Percentiles rank a stretch among this genome's conserved stretches.
These are phyloP conservation scores for Eledone cirrhosa DNA, from an alignment of 2,888 invertebrate genomes.

Conservation along the genomic window DNA sequence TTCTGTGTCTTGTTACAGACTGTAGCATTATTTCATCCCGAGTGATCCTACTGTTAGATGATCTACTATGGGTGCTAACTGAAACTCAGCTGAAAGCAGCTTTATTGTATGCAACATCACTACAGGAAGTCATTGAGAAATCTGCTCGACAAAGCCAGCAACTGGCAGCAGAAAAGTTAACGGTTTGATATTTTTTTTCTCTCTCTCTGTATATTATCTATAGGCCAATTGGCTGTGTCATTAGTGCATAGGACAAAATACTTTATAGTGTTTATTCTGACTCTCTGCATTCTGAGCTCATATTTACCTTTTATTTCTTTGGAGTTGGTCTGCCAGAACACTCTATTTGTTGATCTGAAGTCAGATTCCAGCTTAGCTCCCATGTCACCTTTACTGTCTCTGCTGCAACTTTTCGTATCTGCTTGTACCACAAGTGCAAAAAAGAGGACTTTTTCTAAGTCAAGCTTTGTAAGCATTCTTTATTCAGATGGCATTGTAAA, in stretches of 20 bases:
- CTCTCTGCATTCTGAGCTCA: too few relatives aligned
- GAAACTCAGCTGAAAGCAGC: constrained; percentile 95
- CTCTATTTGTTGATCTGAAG: too few relatives aligned
- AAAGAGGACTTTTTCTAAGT: background rate
- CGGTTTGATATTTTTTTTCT: constrained; percentile 45
- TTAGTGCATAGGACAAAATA: too few relatives aligned
- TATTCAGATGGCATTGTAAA: background rate
- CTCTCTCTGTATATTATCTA: background rate
- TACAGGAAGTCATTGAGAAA: constrained; percentile 62
- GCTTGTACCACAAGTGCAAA: background rate
- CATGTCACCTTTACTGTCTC: too few relatives aligned
- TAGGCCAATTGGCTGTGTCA: background rate
- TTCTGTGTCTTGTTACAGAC: constrained; percentile 73
- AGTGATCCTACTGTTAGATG: constrained; percentile 90
- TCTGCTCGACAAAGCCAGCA: constrained; percentile 62
- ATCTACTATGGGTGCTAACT: constrained; percentile 95
- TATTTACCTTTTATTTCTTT: too few relatives aligned
- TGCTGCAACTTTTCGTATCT: background rate
- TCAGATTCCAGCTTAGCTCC: too few relatives aligned
- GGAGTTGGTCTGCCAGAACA: too few relatives aligned
- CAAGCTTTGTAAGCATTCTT: background rate
- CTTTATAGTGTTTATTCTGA: too few relatives aligned
- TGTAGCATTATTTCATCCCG: constrained; percentile 92
- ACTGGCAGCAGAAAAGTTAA: constrained; percentile 61
- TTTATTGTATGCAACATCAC: constrained; percentile 69